These are phyloP conservation scores for Chromobotia macracanthus DNA, from an alignment of 2,797 vertebrate genomes.

Conservation along the genomic window DNA sequence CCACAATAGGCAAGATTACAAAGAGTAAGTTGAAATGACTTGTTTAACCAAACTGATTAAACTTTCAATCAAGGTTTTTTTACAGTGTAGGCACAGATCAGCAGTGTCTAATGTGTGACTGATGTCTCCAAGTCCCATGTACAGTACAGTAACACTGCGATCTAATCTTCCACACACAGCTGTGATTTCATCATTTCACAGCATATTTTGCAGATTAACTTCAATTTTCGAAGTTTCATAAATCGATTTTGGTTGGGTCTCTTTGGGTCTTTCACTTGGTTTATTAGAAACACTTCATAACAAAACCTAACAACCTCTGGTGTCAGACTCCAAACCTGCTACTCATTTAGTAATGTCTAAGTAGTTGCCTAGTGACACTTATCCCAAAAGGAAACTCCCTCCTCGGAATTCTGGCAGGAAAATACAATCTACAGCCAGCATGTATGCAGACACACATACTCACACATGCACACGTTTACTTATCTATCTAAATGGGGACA, in stretches of 20 bases:
- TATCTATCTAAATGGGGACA: too few relatives aligned
- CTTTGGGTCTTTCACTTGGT: conserved; percentile 13
- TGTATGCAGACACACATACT: conserved; percentile 16
- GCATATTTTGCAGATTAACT: conserved; percentile 24
- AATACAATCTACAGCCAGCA: conserved; percentile 49
- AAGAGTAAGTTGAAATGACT: too few relatives aligned
- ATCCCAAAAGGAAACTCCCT: conserved; percentile 57
- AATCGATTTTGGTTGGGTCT: conserved; percentile 18
- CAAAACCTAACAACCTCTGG: conserved; percentile 20
- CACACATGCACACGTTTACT: too few relatives aligned
- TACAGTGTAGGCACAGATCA: neutral
- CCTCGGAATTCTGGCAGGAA: conserved; percentile 53
- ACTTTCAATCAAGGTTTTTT: too few relatives aligned
- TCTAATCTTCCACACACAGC: conserved; percentile 8
- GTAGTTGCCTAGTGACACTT: conserved; percentile 47
- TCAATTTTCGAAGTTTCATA: conserved; percentile 5
- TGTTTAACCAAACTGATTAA: too few relatives aligned
- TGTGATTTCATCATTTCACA: conserved; percentile 26
- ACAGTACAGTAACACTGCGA: neutral
- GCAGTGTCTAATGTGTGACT: conserved; percentile 24
- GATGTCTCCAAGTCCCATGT: neutral
- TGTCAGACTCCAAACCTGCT: conserved; percentile 22
- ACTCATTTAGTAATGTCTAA: conserved; percentile 46
- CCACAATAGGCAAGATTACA: too few relatives aligned
- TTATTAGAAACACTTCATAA: conserved; percentile 30